Percentiles rank a stretch among this genome's conserved stretches.
phyloP scores from a whole-genome alignment of 2,113 vertebrate species.

The Aix galericulata region DNA sequence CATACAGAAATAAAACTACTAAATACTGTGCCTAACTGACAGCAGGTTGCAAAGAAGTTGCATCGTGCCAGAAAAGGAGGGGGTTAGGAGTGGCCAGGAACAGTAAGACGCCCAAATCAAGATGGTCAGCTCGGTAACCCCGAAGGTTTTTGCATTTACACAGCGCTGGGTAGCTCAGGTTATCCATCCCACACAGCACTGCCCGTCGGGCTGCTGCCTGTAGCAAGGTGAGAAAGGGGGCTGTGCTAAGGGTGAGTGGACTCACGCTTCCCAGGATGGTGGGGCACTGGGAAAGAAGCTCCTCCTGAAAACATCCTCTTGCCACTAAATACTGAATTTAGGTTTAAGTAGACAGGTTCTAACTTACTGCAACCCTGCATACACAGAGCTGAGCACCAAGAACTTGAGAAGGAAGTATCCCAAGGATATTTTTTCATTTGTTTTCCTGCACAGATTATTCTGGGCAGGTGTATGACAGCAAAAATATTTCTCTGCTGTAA shows the following conservation, averaged over 20 bases:
- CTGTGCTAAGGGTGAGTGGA: background rate
- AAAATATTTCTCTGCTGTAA: background rate
- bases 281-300: background rate
- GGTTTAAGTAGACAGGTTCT: background rate
- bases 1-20: background rate
- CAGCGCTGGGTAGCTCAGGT: background rate
- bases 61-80: accelerated
- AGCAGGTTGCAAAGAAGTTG: background rate
- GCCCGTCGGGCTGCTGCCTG: background rate
- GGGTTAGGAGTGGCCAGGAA: background rate
- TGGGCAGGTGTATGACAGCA: background rate
- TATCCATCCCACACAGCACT: background rate
- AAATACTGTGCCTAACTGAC: background rate
- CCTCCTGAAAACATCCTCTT: background rate
- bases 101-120: background rate
- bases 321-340: background rate
- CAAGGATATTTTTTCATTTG: background rate
- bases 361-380: background rate
- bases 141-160: background rate
- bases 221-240: background rate
- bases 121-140: accelerated
- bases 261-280: background rate
- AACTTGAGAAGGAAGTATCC: background rate
- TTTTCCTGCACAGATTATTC: background rate
- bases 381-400: background rate